These are phyloP conservation scores for Thalassarche chlororhynchos DNA, from an alignment of 2,113 vertebrate species.

Conservation along the genomic window DNA sequence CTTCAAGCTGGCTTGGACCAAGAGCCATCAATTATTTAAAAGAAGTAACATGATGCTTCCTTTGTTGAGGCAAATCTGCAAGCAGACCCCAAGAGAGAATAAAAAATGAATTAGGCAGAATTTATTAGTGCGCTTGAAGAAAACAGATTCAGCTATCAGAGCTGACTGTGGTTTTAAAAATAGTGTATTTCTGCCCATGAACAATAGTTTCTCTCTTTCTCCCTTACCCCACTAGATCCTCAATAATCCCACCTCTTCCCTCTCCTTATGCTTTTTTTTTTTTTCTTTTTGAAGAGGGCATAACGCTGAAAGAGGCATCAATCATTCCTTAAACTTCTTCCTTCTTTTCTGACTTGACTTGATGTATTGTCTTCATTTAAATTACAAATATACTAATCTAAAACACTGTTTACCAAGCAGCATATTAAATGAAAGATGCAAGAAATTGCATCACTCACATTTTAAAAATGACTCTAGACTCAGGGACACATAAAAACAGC, in stretches of 20 bases:
- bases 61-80: slow-evolving; percentile 97
- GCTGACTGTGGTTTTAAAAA: slow-evolving; percentile 71
- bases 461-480: slow-evolving; percentile 81
- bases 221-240: not conserved
- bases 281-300: slow-evolving; percentile 33
- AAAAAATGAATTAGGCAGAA: slow-evolving; percentile 99
- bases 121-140: slow-evolving; percentile 90
- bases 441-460: slow-evolving; percentile 80
- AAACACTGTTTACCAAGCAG: slow-evolving; percentile 82
- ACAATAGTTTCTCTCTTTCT: slow-evolving; percentile 37
- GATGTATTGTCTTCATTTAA: slow-evolving; percentile 85
- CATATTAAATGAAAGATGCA: slow-evolving; percentile 81
- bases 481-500: slow-evolving; percentile 69
- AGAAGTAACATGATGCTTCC: slow-evolving; percentile 98
- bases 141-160: slow-evolving; percentile 81
- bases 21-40: slow-evolving; percentile 99
- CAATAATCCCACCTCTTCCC: slow-evolving; percentile 14
- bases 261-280: slow-evolving; percentile 11
- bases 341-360: slow-evolving; percentile 73
- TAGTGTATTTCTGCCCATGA: slow-evolving; percentile 55
- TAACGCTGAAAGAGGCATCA: slow-evolving; percentile 67
- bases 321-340: slow-evolving; percentile 78
- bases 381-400: slow-evolving; percentile 85
- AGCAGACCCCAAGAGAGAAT: slow-evolving; percentile 93
- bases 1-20: slow-evolving; percentile 82